Conservation (phyloP, 2,797 vertebrate species). For the Strix occidentalis region DNA sequence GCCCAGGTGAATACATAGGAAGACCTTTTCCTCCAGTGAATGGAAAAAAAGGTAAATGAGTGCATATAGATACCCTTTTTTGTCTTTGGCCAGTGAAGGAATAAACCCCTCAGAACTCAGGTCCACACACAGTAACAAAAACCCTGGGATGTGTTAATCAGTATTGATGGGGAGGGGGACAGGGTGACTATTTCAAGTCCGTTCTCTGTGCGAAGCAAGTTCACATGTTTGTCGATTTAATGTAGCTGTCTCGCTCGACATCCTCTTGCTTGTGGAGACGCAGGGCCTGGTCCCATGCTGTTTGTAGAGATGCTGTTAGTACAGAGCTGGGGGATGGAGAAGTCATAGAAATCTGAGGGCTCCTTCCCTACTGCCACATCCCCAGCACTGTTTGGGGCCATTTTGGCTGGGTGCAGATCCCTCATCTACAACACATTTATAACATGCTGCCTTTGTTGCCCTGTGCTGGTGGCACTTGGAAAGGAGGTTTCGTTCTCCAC, state of each 20-base stretch:
- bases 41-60: not conserved
- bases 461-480: not conserved
- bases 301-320: not conserved
- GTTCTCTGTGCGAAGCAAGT: not conserved
- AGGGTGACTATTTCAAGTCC: not conserved
- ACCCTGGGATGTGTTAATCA: not conserved
- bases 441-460: rapidly evolving
- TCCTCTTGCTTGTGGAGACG: rapidly evolving
- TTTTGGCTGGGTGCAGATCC: not conserved
- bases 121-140: not conserved
- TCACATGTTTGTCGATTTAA: not conserved
- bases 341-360: not conserved
- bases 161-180: not conserved
- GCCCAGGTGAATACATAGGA: not conserved
- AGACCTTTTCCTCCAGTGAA: not conserved
- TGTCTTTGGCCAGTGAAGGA: not conserved
- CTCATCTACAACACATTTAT: not conserved
- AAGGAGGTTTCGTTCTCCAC: not conserved
- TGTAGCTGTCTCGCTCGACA: not conserved
- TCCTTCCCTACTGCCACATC: not conserved
- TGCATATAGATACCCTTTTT: not conserved
- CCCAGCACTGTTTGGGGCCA: not conserved
- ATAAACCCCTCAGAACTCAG: not conserved
- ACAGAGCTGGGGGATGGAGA: not conserved
- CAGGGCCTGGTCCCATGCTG: not conserved